A percentile compares a stretch with the other conserved stretches of the same genome.
Evolutionary conservation across 2,113 vertebrate genomes (phyloP).

Genomic region (Phylloscopus trochilus): DNA sequence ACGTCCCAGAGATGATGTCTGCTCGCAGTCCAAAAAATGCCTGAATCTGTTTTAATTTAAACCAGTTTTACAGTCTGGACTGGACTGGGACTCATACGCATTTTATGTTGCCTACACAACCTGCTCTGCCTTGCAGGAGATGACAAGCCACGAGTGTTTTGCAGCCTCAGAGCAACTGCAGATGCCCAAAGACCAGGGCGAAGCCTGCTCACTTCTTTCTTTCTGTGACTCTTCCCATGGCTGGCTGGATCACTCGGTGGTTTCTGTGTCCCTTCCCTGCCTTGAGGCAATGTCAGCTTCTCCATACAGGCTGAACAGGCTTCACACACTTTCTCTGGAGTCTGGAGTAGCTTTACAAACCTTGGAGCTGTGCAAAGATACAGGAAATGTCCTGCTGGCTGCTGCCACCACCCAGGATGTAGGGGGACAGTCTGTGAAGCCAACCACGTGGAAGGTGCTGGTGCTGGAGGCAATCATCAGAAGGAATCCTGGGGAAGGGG

Average conservation of each 20-base stretch:
- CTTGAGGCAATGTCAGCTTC: background rate
- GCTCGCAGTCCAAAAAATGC: background rate
- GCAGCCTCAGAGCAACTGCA: background rate
- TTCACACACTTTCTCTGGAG: background rate
- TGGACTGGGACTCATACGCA: background rate
- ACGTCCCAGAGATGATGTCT: background rate
- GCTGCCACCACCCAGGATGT: background rate
- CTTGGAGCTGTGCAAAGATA: background rate
- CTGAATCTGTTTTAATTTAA: background rate
- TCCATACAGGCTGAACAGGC: background rate
- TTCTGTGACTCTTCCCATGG: background rate
- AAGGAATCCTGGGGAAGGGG: background rate
- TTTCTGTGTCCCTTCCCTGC: conserved; percentile 1
- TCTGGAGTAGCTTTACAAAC: background rate
- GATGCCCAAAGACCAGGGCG: background rate
- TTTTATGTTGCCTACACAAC: background rate
- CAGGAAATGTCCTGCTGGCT: background rate
- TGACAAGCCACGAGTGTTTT: background rate
- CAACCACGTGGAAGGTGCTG: background rate
- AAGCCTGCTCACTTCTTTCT: background rate
- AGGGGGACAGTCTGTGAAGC: background rate
- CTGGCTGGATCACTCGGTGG: background rate
- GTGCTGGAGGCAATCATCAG: background rate
- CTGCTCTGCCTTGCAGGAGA: background rate
- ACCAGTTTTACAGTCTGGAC: background rate